These are phyloP conservation scores for Pelvicachromis taeniatus DNA, from an alignment of 2,113 vertebrate species.

Conservation along the genomic window DNA sequence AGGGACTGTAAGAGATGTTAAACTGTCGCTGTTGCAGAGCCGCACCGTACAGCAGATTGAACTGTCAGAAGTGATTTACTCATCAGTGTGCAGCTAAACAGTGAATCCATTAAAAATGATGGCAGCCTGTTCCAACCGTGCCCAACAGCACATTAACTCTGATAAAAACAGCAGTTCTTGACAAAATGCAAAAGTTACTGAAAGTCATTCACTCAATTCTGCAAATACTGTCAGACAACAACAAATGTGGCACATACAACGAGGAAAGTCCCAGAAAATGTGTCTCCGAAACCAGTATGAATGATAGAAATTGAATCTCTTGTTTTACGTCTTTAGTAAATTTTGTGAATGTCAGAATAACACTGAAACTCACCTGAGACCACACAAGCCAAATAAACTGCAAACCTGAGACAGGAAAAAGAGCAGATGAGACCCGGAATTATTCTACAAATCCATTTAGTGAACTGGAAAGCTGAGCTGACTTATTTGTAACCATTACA, in stretches of 20 bases:
- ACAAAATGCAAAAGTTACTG: background rate
- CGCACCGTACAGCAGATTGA: background rate
- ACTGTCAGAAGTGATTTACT: background rate
- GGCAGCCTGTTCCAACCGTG: background rate
- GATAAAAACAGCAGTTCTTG: background rate
- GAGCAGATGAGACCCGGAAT: background rate
- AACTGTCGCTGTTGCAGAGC: background rate
- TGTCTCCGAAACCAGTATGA: rapidly evolving
- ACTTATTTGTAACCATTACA: background rate
- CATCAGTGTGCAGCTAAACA: background rate
- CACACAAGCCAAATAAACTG: background rate
- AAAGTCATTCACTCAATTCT: background rate
- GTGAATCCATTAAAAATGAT: background rate
- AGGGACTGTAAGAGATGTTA: background rate
- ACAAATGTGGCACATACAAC: rapidly evolving
- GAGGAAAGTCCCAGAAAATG: background rate
- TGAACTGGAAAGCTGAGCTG: rapidly evolving
- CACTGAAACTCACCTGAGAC: background rate
- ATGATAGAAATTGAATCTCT: background rate
- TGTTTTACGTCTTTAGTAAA: background rate
- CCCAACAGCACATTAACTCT: background rate
- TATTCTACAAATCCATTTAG: background rate
- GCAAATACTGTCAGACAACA: background rate
- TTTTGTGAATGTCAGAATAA: background rate
- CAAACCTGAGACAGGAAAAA: background rate